phyloP scores from a whole-genome alignment of 2,888 invertebrate genomes.

The Drosophila pseudotalamancana region DNA sequence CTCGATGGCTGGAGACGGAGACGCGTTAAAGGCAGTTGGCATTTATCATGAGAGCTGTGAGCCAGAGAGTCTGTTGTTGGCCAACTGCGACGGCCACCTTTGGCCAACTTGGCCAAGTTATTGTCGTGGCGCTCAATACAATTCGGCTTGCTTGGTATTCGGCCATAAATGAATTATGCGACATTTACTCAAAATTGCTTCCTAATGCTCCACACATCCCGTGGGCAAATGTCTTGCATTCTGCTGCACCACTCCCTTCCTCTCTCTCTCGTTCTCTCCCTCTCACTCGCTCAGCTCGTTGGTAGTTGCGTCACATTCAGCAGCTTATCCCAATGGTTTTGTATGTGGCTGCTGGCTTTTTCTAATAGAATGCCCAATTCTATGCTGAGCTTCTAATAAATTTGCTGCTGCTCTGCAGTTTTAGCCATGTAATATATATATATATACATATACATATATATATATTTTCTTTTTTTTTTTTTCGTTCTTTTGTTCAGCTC shows the following conservation, averaged over 20 bases:
- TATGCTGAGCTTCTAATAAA: slow-evolving; percentile 66
- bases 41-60: slow-evolving; percentile 46
- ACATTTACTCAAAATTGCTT: slow-evolving; percentile 81
- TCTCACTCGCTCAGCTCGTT: neutral
- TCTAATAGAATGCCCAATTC: slow-evolving; percentile 67
- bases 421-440: slow-evolving; percentile 51
- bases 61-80: slow-evolving; percentile 23
- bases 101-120: slow-evolving; percentile 24
- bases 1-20: slow-evolving; percentile 49
- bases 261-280: neutral
- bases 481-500: neutral
- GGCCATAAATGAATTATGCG: slow-evolving; percentile 82
- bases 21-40: slow-evolving; percentile 54
- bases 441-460: too few species aligned
- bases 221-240: slow-evolving; percentile 26
- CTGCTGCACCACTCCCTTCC: neutral
- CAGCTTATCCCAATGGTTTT: slow-evolving; percentile 26
- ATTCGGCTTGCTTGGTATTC: slow-evolving; percentile 20
- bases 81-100: slow-evolving; percentile 34
- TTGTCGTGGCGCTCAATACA: slow-evolving; percentile 21
- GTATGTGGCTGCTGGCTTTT: slow-evolving; percentile 30
- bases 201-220: slow-evolving; percentile 75
- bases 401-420: slow-evolving; percentile 53
- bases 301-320: slow-evolving; percentile 31
- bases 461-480: slow-evolving; percentile 23